These are phyloP conservation scores for Cerastis rubricosa DNA, from an alignment of 2,888 invertebrate genomes.

Conservation along the genomic window DNA sequence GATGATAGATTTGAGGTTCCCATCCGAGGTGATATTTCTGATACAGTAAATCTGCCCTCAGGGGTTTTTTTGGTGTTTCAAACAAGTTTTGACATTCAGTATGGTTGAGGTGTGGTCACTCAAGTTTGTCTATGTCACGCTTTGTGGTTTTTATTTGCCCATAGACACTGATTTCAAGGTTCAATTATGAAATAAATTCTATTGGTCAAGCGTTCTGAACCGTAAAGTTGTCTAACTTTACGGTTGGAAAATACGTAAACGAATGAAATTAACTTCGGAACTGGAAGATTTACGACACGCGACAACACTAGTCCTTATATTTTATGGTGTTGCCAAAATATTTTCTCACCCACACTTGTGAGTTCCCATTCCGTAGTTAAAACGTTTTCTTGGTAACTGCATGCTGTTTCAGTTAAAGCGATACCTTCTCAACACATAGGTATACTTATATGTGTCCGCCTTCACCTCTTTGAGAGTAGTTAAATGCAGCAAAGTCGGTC, in stretches of 20 bases:
- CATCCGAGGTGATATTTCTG: neutral
- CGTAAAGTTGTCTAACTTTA: neutral
- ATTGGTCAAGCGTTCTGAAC: conserved; percentile 14
- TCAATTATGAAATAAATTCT: conserved; percentile 47
- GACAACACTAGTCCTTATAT: conserved; percentile 2
- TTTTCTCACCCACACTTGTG: conserved; percentile 20
- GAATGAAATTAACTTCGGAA: conserved; percentile 1
- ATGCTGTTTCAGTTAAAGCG: conserved; percentile 35
- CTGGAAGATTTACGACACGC: conserved; percentile 7
- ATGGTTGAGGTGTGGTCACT: conserved; percentile 41
- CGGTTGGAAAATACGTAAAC: neutral
- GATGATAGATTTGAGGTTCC: conserved; percentile 5
- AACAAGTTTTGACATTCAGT: conserved; percentile 36
- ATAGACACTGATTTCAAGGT: conserved; percentile 53
- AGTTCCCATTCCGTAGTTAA: conserved; percentile 18
- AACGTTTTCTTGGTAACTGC: conserved; percentile 37
- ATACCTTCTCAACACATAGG: conserved; percentile 53
- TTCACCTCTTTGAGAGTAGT: conserved; percentile 61
- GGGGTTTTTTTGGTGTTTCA: conserved; percentile 6
- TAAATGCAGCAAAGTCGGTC: conserved; percentile 72
- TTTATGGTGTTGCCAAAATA: conserved; percentile 23
- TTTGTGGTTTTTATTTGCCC: conserved; percentile 40
- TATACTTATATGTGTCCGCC: conserved; percentile 58
- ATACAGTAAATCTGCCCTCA: neutral
- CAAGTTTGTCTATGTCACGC: conserved; percentile 44